A percentile compares a stretch with the other conserved stretches of the same genome.
Conservation (phyloP, 1,140 invertebrate species). For the Dendrolimus kikuchii region DNA sequence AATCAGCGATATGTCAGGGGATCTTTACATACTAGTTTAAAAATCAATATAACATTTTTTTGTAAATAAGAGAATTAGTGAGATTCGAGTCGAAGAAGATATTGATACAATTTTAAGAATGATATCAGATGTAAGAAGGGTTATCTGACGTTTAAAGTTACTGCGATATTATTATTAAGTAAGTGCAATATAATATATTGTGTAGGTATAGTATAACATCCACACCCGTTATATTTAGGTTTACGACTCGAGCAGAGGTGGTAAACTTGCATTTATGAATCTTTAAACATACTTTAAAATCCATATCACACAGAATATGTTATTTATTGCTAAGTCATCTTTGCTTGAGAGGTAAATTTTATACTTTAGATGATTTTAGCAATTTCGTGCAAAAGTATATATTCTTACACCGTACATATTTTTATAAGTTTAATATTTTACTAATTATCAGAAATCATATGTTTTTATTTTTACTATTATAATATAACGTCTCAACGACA, state of each 20-base stretch:
- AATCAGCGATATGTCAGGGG: no score
- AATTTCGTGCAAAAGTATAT: constrained; percentile 26
- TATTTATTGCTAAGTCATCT: not conserved
- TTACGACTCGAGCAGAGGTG: constrained; percentile 54
- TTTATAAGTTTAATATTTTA: no score
- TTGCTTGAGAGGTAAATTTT: constrained; percentile 9
- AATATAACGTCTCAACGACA: no score
- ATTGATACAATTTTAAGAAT: constrained; percentile 4
- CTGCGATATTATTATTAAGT: constrained; percentile 2
- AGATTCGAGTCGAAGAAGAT: no score
- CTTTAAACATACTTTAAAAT: constrained; percentile 62
- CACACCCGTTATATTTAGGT: constrained; percentile 54
- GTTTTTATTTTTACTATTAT: no score
- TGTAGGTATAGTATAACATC: constrained; percentile 42
- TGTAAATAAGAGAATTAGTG: no score
- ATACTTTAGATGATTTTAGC: not conserved
- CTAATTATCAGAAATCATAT: no score
- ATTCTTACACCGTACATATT: constrained; percentile 27
- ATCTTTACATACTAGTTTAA: no score
- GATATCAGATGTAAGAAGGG: constrained; percentile 55
- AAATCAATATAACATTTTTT: no score
- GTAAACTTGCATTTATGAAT: constrained; percentile 59
- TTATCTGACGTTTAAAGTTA: constrained; percentile 43
- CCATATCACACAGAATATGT: constrained; percentile 18
- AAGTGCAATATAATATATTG: not conserved